Evolutionary conservation across 2,797 vertebrate genomes (phyloP).

Genomic region (Diglossa cyanea): DNA sequence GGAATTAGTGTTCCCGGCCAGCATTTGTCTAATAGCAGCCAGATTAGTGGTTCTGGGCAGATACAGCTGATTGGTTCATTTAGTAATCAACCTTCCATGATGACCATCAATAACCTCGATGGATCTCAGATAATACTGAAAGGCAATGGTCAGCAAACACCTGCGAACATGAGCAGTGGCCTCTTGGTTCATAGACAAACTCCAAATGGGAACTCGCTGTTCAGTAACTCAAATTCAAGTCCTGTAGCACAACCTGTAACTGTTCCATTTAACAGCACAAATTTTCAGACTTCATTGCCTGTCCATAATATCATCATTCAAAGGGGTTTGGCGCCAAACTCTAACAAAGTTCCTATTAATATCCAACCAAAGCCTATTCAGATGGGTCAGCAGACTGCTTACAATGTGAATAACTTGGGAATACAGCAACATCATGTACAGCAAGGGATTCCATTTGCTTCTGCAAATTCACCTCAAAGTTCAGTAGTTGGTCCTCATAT

Average conservation of each 20-base stretch:
- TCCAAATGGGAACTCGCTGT: constrained; percentile 81
- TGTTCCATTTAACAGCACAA: constrained; percentile 92
- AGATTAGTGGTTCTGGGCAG: constrained; percentile 85
- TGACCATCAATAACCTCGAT: constrained; percentile 95
- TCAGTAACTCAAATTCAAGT: constrained; percentile 84
- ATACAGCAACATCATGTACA: constrained; percentile 84
- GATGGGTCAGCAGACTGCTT: constrained; percentile 87
- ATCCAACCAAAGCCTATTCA: constrained; percentile 97
- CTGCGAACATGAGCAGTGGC: constrained; percentile 77
- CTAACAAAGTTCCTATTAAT: constrained; percentile 84
- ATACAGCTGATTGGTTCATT: constrained; percentile 95
- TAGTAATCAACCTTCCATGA: constrained; percentile 87
- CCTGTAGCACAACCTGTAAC: constrained; percentile 87
- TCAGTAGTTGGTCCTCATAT: constrained; percentile 80
- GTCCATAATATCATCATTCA: constrained; percentile 99
- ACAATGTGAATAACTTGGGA: constrained; percentile 87
- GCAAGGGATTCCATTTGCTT: constrained; percentile 82
- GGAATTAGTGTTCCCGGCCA: constrained; percentile 86
- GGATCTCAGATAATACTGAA: constrained; percentile 94
- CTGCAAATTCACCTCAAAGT: constrained; percentile 84
- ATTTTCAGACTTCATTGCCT: constrained; percentile 85
- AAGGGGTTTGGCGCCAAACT: constrained; percentile 90
- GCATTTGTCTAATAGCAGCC: constrained; percentile 86
- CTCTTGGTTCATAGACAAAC: constrained; percentile 78
- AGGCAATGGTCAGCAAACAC: constrained; percentile 80